These are phyloP conservation scores for Rhinolophus ferrumequinum DNA, from an alignment of 2,113 vertebrate species.

Conservation along the genomic window DNA sequence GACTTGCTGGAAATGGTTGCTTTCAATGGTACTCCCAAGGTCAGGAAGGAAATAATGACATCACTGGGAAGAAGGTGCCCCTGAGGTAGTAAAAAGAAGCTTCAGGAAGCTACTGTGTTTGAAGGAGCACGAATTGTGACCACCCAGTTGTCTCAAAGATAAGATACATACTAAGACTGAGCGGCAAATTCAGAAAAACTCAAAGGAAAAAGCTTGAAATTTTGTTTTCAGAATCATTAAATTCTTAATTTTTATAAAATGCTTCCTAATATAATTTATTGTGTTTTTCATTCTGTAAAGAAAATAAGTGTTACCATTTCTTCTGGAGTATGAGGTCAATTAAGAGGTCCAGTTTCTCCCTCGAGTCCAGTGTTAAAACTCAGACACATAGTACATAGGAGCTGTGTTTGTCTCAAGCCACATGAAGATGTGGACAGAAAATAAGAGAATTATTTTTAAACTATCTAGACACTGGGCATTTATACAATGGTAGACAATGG, in stretches of 20 bases:
- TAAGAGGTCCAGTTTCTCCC: not conserved
- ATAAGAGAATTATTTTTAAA: not conserved
- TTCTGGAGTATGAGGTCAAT: not conserved
- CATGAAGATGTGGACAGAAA: not conserved
- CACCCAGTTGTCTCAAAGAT: not conserved
- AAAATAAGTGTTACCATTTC: slow-evolving; percentile 21
- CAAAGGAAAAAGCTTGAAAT: not conserved
- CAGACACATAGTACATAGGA: not conserved
- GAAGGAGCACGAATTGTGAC: slow-evolving; percentile 10
- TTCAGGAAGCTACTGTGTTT: not conserved
- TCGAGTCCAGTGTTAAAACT: not conserved
- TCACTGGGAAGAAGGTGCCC: slow-evolving; percentile 77
- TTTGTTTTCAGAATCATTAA: not conserved
- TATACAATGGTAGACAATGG: no score
- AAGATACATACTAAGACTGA: not conserved
- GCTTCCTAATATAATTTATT: not conserved
- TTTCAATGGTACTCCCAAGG: slow-evolving; percentile 76
- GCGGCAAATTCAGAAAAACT: not conserved
- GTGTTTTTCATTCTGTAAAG: not conserved
- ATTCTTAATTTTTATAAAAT: not conserved
- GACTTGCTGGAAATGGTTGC: slow-evolving; percentile 63
- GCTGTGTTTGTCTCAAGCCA: not conserved
- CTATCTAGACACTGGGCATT: not conserved
- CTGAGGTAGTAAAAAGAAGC: slow-evolving; percentile 66
- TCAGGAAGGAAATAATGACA: slow-evolving; percentile 87